Base-by-base conservation (phyloP, 1,140 invertebrate genomes). In the Drosophila parvula region DNA sequence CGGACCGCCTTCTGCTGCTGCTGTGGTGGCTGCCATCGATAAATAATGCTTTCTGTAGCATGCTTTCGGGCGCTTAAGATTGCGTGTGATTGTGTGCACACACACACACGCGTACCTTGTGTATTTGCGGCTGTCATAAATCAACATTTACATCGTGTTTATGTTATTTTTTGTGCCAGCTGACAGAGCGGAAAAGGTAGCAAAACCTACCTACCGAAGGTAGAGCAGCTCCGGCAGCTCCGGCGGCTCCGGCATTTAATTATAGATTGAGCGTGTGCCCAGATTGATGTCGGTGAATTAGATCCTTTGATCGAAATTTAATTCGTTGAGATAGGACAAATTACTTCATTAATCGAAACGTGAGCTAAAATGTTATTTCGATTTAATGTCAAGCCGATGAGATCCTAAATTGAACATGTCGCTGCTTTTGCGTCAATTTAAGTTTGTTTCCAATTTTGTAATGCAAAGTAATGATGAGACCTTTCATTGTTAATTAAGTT, bases 71-170 rank as follows among this genome's bases (percentile, higher is more conserved):
- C 67, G 67, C 62, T 61, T 68, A 45, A 74, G 55, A 78, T 73
- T 81, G 73, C 76, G 68, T 70, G 45, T 68, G 68, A 71, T 71
- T 71, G 55, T 32, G 41, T 36, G 45, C 56, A 38, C 32, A 28
- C 56, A 16, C 27, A 22, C 18, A 43, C n/a, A 12, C 18, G 27
- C 60, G 28, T 57, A 8, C 36, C 63, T 62, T 50, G 63, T 65
- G 32, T 78, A 60, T 57, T 60, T 79, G 57, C 60, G 48, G 27
- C 55, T 73, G 81, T 79, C 78, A 84, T 84, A 84, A 83, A 84
- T 84, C 80, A 83, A 83, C 80, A 79, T 83, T 83, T 83, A 83
- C 77, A 79, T 83, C 59, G 80, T 76, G 61, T 76, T 83, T 62
- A 68, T 78, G 61, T 71, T 79, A 18, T 28, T 71, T 69, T 69